Base-by-base conservation (phyloP, 2,797 vertebrate species). In the Percopsis omiscomaycus region DNA sequence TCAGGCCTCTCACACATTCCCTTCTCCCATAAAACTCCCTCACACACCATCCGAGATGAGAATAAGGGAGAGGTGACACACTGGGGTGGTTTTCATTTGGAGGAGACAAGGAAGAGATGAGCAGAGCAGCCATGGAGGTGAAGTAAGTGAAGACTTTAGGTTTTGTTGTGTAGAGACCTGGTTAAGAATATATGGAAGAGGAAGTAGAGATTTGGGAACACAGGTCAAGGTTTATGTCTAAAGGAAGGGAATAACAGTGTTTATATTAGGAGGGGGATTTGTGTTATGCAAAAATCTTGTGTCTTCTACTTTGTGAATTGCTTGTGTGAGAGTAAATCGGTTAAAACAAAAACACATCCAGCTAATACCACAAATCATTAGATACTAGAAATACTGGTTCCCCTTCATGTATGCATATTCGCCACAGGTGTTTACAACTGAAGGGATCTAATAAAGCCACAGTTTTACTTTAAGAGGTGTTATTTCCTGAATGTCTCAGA, bases 121-220 rank as follows among this genome's bases (percentile, higher is more conserved):
- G 54, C 55, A 64, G 37, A 69, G 66, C 66, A 64, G 67, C 71
- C 84, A 91, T 91, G 91, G 84, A 86, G 72, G 45, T 71, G 1
- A 85, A 81, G 91, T 92, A 89, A 87, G 87, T 89, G 59, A 42
- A 44, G 55, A 71, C 49, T 71, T 73, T 61, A 5, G 55, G 54
- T 12, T 61, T 53, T 55, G 5, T 12, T 15, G 12, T 55, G 16
- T 8, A 8, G 64, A 59, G 61, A 68, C 57, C 58, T 64, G 52
- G 47, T 57, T 28, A 56, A 49, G 8, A 53, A 62, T n/a, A 5
- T 44, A 64, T 68, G 63, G 48, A 60, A 59, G 30, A 59, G 51
- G 49, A 4, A 56, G n/a, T 14, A 1, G 13, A 51, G 9, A 44
- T 61, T n/a, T 11, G 54, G 11, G 60, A 66, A 27, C 3, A 37